Percentiles rank a stretch among this genome's conserved stretches.
phyloP scores from a whole-genome alignment of 2,797 vertebrate genomes.

The Limnodromus scolopaceus region DNA sequence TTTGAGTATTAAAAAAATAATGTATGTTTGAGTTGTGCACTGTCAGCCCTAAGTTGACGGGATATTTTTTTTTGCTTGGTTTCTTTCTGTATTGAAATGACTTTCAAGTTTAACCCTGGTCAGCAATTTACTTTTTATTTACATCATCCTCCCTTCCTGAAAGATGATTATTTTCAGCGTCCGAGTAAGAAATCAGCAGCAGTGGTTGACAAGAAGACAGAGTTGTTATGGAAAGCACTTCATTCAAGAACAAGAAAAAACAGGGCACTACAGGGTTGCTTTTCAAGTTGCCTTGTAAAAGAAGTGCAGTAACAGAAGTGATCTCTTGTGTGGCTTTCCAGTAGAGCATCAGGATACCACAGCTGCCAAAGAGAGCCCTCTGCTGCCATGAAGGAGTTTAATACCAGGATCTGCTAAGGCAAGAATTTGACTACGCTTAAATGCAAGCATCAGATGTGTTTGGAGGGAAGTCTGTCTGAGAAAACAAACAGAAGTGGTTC shows the following conservation, averaged over 20 bases:
- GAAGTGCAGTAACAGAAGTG: rapidly evolving
- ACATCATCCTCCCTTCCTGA: neutral
- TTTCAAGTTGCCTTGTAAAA: neutral
- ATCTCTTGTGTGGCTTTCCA: neutral
- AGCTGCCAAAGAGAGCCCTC: conserved; percentile 56
- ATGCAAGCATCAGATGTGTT: rapidly evolving
- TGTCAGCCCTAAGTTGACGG: neutral
- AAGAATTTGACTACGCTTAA: rapidly evolving
- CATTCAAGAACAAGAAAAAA: neutral
- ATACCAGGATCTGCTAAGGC: neutral
- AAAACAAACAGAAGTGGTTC: neutral
- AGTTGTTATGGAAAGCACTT: neutral
- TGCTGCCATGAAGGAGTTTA: conserved; percentile 10
- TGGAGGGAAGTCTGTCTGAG: neutral
- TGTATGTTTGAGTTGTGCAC: neutral
- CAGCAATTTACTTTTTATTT: neutral
- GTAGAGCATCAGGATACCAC: neutral
- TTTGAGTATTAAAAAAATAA: neutral
- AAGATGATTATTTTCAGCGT: neutral
- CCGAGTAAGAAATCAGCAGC: neutral
- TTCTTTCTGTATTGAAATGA: neutral
- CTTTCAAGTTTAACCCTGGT: neutral
- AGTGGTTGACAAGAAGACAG: neutral
- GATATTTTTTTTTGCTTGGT: neutral
- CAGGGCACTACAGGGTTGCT: neutral